Conservation (phyloP, 1,140 invertebrate genomes). For the Penaeus indicus region DNA sequence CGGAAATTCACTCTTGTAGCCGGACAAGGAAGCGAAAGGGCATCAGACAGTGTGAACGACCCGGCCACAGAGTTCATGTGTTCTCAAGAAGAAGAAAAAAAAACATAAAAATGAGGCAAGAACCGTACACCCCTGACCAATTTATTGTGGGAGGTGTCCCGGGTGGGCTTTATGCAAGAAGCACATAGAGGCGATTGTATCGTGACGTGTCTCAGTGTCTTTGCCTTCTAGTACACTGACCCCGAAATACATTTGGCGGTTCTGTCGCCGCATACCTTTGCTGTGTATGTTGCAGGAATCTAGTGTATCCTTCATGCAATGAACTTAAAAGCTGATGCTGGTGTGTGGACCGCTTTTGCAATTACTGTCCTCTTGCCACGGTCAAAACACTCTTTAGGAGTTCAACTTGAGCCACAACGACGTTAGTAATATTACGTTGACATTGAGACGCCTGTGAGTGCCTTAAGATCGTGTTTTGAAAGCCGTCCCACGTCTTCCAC, state of each 20-base stretch:
- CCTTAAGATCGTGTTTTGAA: conserved; percentile 3
- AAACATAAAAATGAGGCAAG: conserved; percentile 53
- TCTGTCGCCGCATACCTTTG: background rate
- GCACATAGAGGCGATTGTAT: conserved; percentile 26
- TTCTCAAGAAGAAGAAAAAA: conserved; percentile 34
- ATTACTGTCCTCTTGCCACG: too few species aligned
- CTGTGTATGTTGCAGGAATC: too few species aligned
- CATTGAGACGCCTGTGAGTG: conserved; percentile 14
- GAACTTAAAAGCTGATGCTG: too few species aligned
- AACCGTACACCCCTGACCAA: conserved; percentile 62
- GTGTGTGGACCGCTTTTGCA: too few species aligned
- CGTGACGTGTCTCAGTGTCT: conserved; percentile 21
- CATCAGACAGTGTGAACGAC: conserved; percentile 31
- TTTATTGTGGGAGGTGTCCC: conserved; percentile 31
- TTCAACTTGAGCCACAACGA: too few species aligned
- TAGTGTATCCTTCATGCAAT: too few species aligned
- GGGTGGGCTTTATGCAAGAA: background rate
- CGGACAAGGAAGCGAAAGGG: conserved; percentile 48
- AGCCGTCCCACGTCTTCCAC: background rate
- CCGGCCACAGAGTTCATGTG: conserved; percentile 1
- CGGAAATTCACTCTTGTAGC: conserved; percentile 26
- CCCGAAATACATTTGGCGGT: conserved; percentile 58
- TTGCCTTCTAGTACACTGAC: conserved; percentile 61
- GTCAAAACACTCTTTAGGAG: too few species aligned
- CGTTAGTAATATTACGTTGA: background rate